Evolutionary conservation across 1,140 invertebrate genomes (phyloP).

Genomic region (Pachypeltis micranthus): DNA sequence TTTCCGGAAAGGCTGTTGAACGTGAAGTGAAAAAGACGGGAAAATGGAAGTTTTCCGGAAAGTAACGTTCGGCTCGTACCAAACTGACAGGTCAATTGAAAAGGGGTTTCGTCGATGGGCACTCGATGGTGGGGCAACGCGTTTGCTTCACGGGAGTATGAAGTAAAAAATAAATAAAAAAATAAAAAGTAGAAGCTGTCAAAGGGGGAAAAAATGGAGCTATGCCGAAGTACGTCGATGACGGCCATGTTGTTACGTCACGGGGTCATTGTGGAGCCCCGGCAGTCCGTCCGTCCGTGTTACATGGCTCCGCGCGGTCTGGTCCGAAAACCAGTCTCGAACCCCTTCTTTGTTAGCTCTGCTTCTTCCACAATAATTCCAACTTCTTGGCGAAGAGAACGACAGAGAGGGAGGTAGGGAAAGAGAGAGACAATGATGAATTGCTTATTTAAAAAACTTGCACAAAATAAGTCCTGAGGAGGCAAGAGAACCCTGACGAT

Average conservation of each 20-base stretch:
- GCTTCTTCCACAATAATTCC: background rate
- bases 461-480: background rate
- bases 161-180: background rate
- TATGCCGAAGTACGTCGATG: background rate
- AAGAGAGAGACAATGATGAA: too few relatives aligned
- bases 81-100: too few relatives aligned
- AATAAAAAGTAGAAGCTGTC: background rate
- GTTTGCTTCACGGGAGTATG: background rate
- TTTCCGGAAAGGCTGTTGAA: too few relatives aligned
- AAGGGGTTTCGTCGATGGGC: background rate
- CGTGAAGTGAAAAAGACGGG: too few relatives aligned
- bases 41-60: too few relatives aligned
- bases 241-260: slow-evolving; percentile 10
- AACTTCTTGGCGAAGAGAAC: background rate
- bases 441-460: background rate
- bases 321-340: background rate
- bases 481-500: too few relatives aligned
- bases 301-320: slow-evolving; percentile 10
- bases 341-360: background rate
- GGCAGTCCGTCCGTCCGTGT: too few relatives aligned
- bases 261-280: background rate
- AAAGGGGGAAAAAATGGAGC: background rate
- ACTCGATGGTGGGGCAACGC: background rate
- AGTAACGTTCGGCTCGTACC: too few relatives aligned
- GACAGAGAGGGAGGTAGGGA: background rate